Percentiles rank a stretch among this genome's conserved stretches.
Evolutionary conservation across 2,113 vertebrate genomes (phyloP).

Genomic region (Ramphastos sulfuratus): DNA sequence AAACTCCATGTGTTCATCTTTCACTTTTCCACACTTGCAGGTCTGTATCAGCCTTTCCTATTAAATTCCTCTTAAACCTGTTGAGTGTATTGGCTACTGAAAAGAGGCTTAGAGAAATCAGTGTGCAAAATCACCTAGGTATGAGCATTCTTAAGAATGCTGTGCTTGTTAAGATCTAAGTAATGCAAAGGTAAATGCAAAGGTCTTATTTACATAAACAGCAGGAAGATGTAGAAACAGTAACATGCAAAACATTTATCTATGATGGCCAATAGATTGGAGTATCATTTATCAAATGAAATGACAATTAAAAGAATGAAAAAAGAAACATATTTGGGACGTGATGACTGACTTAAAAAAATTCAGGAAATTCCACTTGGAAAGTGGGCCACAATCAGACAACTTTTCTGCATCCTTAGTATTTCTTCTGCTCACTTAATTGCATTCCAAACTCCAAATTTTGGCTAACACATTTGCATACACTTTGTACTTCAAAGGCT

Average conservation of each 20-base stretch:
- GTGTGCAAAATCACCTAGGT: neutral
- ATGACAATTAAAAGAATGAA: neutral
- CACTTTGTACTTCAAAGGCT: constrained; percentile 66
- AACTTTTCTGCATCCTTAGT: constrained; percentile 49
- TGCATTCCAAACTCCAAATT: constrained; percentile 45
- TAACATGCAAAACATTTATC: neutral
- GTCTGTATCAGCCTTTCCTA: neutral
- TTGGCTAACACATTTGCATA: constrained; percentile 59
- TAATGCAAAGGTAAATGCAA: constrained; percentile 2
- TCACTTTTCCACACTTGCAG: neutral
- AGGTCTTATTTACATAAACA: constrained; percentile 9
- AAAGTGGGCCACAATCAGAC: neutral
- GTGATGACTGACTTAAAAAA: neutral
- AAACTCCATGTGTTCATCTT: neutral
- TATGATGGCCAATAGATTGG: neutral
- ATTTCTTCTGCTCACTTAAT: constrained; percentile 54
- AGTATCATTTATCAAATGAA: neutral
- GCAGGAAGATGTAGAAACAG: neutral
- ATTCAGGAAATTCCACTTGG: neutral
- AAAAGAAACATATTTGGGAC: neutral
- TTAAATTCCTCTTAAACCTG: neutral
- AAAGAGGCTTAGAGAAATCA: neutral
- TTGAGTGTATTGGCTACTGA: neutral
- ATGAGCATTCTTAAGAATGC: neutral
- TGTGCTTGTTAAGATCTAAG: constrained; percentile 15